Conservation (phyloP, 2,113 vertebrate species). For the Boulengerochromis microlepis region DNA sequence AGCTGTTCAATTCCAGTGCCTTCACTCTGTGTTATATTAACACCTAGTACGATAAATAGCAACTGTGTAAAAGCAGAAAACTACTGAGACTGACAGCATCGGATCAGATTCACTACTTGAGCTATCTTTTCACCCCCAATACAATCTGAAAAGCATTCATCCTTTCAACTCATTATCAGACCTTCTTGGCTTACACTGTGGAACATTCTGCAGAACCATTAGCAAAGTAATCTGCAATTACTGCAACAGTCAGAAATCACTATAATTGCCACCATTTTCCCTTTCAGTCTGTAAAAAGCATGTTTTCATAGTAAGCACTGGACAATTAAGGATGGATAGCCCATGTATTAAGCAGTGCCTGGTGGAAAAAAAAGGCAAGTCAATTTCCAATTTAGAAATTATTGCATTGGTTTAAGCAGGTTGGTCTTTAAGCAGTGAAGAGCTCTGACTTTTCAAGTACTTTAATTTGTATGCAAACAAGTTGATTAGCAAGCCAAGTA, state of each 20-base stretch:
- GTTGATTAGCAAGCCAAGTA: constrained; percentile 57
- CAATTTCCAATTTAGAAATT: constrained; percentile 61
- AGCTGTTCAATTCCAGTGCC: neutral
- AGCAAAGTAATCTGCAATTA: constrained; percentile 57
- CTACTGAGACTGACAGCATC: neutral
- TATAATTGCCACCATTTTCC: constrained; percentile 46
- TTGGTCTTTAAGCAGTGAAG: constrained; percentile 51
- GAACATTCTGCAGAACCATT: constrained; percentile 41
- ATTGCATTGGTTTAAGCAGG: constrained; percentile 47
- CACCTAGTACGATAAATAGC: neutral
- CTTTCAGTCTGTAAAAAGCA: constrained; percentile 34
- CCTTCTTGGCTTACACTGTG: constrained; percentile 33
- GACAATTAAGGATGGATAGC: constrained; percentile 38
- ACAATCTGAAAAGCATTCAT: constrained; percentile 18
- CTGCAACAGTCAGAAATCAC: constrained; percentile 44
- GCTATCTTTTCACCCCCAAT: neutral
- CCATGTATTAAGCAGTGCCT: constrained; percentile 15
- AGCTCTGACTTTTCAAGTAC: constrained; percentile 57
- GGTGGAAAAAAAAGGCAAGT: constrained; percentile 27
- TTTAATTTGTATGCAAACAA: constrained; percentile 69
- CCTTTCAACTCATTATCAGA: constrained; percentile 49
- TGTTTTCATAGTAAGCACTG: constrained; percentile 34
- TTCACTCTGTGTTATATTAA: neutral
- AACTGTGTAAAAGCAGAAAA: neutral
- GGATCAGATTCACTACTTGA: neutral